These are phyloP conservation scores for Trissonchulus latispiculum DNA, from an alignment of 2,888 invertebrate genomes.

Conservation along the genomic window DNA sequence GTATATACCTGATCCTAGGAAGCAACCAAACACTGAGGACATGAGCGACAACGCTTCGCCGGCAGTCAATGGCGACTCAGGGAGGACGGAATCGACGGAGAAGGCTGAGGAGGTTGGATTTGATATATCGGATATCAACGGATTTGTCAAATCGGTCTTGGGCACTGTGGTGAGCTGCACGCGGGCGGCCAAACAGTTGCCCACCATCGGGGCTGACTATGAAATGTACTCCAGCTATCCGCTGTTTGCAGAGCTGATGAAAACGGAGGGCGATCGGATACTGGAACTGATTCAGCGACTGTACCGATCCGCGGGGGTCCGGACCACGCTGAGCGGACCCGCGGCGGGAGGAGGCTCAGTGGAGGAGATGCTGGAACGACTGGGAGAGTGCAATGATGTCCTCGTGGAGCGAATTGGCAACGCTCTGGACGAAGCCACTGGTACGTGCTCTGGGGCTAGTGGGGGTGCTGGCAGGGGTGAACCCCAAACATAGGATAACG, in stretches of 20 bases:
- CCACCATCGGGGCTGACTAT: constrained; percentile 31
- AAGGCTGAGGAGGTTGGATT: no score
- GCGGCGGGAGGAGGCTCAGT: no score
- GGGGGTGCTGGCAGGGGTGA: no score
- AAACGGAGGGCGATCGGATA: constrained; percentile 19
- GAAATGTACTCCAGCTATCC: constrained; percentile 35
- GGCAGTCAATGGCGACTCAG: no score
- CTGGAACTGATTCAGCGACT: background rate
- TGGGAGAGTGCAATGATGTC: constrained; percentile 33
- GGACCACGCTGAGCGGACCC: background rate
- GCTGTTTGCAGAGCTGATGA: constrained; percentile 32
- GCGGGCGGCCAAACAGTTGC: constrained; percentile 13
- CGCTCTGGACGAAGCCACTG: background rate
- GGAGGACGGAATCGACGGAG: no score
- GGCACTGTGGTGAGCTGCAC: background rate
- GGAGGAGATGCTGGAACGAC: constrained; percentile 27
- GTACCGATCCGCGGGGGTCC: background rate
- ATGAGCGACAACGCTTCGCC: no score
- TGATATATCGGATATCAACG: no score
- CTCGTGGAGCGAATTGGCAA: constrained; percentile 31
- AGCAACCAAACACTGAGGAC: no score
- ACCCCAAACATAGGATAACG: no score
- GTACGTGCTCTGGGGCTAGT: no score
- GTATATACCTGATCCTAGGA: no score
- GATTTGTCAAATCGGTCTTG: no score